These are phyloP conservation scores for Pyrocoelia pectoralis DNA, from an alignment of 2,888 invertebrate species.

Conservation along the genomic window DNA sequence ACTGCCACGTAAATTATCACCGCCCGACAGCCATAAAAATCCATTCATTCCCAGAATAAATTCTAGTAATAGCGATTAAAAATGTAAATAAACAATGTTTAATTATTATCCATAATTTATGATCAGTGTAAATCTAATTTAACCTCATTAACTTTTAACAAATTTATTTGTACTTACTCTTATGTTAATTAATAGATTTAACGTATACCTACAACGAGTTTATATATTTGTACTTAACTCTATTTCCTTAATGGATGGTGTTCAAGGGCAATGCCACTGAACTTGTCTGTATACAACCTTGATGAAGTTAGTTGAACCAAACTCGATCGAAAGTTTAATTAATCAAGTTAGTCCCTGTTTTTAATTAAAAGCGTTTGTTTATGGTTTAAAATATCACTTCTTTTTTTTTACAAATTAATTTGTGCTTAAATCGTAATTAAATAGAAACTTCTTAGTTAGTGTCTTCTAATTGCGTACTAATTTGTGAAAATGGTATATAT, in stretches of 20 bases:
- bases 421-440: too few relatives aligned
- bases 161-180: conserved; percentile 7
- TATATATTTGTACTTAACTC: too few relatives aligned
- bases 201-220: too few relatives aligned
- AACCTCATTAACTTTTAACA: not conserved
- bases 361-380: too few relatives aligned
- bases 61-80: conserved; percentile 23
- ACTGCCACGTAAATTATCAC: conserved; percentile 43
- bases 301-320: not conserved
- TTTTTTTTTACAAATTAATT: too few relatives aligned
- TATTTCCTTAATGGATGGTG: too few relatives aligned
- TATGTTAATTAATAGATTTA: not conserved
- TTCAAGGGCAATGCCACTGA: not conserved
- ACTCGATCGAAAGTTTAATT: not conserved
- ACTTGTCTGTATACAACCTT: not conserved
- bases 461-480: too few relatives aligned
- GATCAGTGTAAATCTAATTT: not conserved
- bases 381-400: too few relatives aligned
- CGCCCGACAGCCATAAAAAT: conserved; percentile 19
- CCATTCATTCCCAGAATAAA: conserved; percentile 26
- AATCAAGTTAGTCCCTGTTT: not conserved
- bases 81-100: not conserved
- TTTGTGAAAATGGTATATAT: too few relatives aligned
- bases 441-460: too few relatives aligned
- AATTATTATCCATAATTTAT: not conserved